Evolutionary conservation across 2,888 invertebrate genomes (phyloP).

Genomic region (Julus scanicus): DNA sequence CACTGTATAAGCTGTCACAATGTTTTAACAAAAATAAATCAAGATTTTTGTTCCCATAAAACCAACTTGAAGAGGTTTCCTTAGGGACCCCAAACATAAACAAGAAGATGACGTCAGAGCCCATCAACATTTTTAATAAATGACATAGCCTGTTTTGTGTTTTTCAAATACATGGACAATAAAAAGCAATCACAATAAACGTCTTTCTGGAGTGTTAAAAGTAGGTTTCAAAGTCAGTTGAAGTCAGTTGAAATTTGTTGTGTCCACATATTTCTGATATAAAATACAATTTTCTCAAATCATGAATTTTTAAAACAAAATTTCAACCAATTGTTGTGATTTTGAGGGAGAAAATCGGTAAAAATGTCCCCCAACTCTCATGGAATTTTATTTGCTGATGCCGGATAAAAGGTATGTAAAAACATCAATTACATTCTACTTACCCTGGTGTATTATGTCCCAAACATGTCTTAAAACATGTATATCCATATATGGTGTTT

Average conservation of each 20-base stretch:
- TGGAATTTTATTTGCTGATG: conserved; percentile 20
- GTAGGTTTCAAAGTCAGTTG: too few relatives aligned
- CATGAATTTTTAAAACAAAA: not conserved
- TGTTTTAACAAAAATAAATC: not conserved
- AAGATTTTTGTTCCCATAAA: not conserved
- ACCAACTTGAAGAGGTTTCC: not conserved
- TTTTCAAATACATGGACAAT: not conserved
- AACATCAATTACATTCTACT: too few relatives aligned
- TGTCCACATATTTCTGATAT: too few relatives aligned
- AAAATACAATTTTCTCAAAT: not conserved
- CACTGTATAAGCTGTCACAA: not conserved
- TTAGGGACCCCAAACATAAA: conserved; percentile 36
- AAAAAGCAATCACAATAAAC: not conserved
- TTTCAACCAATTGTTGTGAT: not conserved
- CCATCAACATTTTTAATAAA: not conserved
- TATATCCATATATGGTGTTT: too few relatives aligned
- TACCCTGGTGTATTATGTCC: too few relatives aligned
- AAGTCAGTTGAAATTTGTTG: too few relatives aligned
- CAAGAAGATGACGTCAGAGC: not conserved
- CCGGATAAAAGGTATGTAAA: conserved; percentile 8
- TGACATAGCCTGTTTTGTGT: not conserved
- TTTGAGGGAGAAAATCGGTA: not conserved
- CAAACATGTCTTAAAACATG: not conserved
- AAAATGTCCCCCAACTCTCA: conserved; percentile 11
- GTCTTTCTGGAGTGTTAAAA: too few relatives aligned